Evolutionary conservation across 2,888 invertebrate species (phyloP).

Genomic region (Morpho achilles): DNA sequence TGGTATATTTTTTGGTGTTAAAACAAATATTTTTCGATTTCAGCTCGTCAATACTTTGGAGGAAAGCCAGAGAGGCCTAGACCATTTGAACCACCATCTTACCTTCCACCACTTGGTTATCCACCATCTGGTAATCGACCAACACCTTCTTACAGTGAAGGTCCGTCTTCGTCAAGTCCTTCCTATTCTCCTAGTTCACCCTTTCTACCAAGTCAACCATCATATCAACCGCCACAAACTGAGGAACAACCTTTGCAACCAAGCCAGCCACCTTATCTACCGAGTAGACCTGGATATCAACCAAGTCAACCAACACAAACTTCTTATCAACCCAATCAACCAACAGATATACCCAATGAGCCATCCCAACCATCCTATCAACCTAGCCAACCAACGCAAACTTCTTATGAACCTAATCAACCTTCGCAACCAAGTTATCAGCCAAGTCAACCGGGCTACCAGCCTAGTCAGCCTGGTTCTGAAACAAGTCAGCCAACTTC

Average conservation of each 20-base stretch:
- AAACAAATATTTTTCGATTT: slow-evolving; percentile 35
- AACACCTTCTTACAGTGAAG: slow-evolving; percentile 62
- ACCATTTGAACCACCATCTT: slow-evolving; percentile 80
- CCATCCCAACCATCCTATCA: slow-evolving; percentile 32
- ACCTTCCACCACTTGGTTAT: slow-evolving; percentile 65
- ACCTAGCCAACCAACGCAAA: slow-evolving; percentile 29
- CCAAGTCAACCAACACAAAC: slow-evolving; percentile 35
- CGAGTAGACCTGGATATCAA: slow-evolving; percentile 37
- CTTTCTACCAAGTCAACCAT: slow-evolving; percentile 31
- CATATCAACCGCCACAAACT: slow-evolving; percentile 34
- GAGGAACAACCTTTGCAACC: slow-evolving; percentile 41
- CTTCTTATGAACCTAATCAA: slow-evolving; percentile 24
- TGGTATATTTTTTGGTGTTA: neutral
- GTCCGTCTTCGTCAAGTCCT: slow-evolving; percentile 45
- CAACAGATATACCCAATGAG: slow-evolving; percentile 31
- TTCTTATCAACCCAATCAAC: slow-evolving; percentile 34
- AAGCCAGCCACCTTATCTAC: slow-evolving; percentile 40
- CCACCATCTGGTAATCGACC: slow-evolving; percentile 63
- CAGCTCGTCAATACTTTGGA: slow-evolving; percentile 85
- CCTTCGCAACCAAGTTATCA: slow-evolving; percentile 30
- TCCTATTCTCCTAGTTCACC: slow-evolving; percentile 39
- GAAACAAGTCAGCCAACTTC: slow-evolving; percentile 35
- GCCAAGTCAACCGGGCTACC: slow-evolving; percentile 28
- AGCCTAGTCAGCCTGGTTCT: slow-evolving; percentile 30
- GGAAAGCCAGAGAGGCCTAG: slow-evolving; percentile 83